Percentiles rank a stretch among this genome's conserved stretches.
Evolutionary conservation across 2,797 vertebrate species (phyloP).

Genomic region (Manis javanica): DNA sequence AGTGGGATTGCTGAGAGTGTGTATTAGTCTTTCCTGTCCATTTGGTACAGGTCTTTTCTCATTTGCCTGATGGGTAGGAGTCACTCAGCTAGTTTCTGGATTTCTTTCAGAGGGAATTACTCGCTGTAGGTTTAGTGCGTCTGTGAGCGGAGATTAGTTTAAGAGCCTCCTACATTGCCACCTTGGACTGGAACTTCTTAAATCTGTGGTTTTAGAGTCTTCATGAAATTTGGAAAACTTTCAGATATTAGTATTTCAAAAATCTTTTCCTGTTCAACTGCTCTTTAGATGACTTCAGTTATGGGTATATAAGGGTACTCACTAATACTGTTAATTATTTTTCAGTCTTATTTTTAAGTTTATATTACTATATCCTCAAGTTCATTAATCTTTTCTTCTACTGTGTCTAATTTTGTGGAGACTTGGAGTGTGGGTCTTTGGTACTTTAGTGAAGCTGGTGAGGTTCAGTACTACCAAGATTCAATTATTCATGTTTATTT

Average conservation of each 20-base stretch:
- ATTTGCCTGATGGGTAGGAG: background rate
- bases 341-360: conserved; percentile 2
- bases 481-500: background rate
- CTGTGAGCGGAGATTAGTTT: background rate
- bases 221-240: background rate
- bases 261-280: background rate
- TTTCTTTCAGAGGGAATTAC: background rate
- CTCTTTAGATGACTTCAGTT: background rate
- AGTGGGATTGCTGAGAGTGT: background rate
- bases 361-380: background rate
- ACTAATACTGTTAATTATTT: background rate
- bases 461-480: background rate
- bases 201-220: background rate
- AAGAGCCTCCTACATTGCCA: background rate
- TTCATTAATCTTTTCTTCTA: conserved; percentile 16
- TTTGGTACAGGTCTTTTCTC: background rate
- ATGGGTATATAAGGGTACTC: background rate
- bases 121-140: background rate
- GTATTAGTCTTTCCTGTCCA: background rate
- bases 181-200: background rate
- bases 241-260: background rate
- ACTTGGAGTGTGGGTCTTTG: background rate
- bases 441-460: background rate
- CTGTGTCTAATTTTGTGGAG: background rate
- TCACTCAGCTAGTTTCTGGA: background rate